phyloP scores from a whole-genome alignment of 2,888 invertebrate species.

The Eustalomyia histrio region DNA sequence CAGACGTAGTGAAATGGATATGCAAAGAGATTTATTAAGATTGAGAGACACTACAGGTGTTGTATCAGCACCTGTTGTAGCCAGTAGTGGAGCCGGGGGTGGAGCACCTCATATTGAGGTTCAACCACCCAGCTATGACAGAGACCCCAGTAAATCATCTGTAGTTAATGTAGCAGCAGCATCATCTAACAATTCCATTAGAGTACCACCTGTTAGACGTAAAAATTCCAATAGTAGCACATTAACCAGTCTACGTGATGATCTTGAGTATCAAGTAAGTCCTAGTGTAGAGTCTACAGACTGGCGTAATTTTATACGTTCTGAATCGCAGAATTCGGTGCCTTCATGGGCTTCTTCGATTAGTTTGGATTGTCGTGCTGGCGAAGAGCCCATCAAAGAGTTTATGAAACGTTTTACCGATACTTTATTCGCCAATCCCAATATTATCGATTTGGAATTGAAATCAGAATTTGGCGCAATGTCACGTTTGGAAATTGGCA shows the following conservation, averaged over 20 bases:
- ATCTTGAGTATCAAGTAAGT: conserved; percentile 81
- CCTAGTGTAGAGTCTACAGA: conserved; percentile 82
- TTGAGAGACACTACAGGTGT: conserved; percentile 71
- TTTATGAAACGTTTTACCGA: conserved; percentile 86
- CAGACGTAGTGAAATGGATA: conserved; percentile 76
- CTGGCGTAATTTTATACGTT: conserved; percentile 78
- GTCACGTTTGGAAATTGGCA: conserved; percentile 83
- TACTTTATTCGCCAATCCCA: conserved; percentile 82
- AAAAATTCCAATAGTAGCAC: conserved; percentile 81
- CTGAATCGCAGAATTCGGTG: conserved; percentile 83
- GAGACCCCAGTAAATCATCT: conserved; percentile 52
- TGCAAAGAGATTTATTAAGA: conserved; percentile 74
- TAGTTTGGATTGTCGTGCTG: conserved; percentile 82
- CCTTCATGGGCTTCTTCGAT: conserved; percentile 84
- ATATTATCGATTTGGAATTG: conserved; percentile 82
- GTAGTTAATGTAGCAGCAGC: conserved; percentile 53
- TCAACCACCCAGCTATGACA: conserved; percentile 72
- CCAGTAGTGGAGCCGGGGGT: not conserved
- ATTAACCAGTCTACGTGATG: conserved; percentile 81
- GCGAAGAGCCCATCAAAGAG: conserved; percentile 82
- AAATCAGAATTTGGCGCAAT: conserved; percentile 86
- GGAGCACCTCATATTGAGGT: conserved; percentile 76
- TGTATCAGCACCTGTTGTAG: not conserved
- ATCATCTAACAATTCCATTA: conserved; percentile 67
- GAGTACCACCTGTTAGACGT: conserved; percentile 73